A percentile compares a stretch with the other conserved stretches of the same genome.
These are phyloP conservation scores for Marcusenius ussheri DNA, from an alignment of 2,113 vertebrate genomes.

Conservation along the genomic window DNA sequence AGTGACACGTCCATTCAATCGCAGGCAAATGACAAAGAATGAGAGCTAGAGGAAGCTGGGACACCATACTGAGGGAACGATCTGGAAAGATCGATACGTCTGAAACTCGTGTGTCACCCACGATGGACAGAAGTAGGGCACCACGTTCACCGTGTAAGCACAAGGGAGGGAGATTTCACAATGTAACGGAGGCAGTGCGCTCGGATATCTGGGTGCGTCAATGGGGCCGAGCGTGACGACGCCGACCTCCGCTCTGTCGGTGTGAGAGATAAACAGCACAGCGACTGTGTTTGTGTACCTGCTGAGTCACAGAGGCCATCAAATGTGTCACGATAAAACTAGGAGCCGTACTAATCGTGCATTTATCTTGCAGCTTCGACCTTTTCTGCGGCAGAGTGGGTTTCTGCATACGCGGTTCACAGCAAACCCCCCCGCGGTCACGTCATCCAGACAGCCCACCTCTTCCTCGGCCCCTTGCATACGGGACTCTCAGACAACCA, in stretches of 20 bases:
- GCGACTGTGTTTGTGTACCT: background rate
- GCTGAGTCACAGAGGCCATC: background rate
- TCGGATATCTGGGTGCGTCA: background rate
- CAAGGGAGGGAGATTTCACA: background rate
- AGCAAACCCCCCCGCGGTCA: background rate
- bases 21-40: background rate
- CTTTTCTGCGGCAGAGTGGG: background rate
- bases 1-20: background rate
- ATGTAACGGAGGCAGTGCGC: background rate
- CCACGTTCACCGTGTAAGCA: background rate
- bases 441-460: background rate
- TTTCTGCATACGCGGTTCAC: background rate
- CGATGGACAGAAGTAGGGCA: background rate
- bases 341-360: background rate
- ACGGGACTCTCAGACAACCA: background rate
- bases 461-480: background rate
- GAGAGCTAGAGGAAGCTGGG: background rate
- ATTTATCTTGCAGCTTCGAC: background rate
- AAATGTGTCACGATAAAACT: background rate
- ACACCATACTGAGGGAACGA: background rate
- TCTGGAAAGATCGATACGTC: background rate
- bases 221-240: background rate
- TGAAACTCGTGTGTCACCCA: background rate
- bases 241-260: background rate
- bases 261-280: background rate